phyloP scores from a whole-genome alignment of 2,797 vertebrate species.

The Microctenopoma steveboyesi region DNA sequence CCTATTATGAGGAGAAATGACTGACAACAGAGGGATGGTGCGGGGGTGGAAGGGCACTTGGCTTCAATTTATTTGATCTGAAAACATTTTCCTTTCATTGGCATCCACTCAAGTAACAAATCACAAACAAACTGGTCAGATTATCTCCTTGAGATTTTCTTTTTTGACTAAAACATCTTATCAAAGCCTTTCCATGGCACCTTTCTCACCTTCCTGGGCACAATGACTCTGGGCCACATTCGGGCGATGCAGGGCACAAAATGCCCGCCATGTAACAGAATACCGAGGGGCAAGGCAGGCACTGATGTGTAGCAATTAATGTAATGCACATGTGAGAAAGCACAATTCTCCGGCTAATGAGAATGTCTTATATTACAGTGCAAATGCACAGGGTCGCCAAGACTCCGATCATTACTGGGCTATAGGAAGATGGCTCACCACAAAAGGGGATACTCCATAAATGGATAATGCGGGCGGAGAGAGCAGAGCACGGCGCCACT shows the following conservation, averaged over 20 bases:
- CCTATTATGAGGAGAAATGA: slow-evolving; percentile 96
- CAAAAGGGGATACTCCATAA: slow-evolving; percentile 80
- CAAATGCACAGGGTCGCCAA: slow-evolving; percentile 77
- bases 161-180: slow-evolving; percentile 47
- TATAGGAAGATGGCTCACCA: slow-evolving; percentile 76
- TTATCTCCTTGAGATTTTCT: slow-evolving; percentile 55
- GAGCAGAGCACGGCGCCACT: slow-evolving; percentile 75
- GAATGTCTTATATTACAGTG: slow-evolving; percentile 80
- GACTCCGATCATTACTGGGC: slow-evolving; percentile 76
- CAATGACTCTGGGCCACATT: slow-evolving; percentile 43
- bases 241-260: slow-evolving; percentile 51
- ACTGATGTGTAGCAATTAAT: slow-evolving; percentile 82
- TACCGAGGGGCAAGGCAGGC: slow-evolving; percentile 66
- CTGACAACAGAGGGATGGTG: slow-evolving; percentile 89
- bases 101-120: slow-evolving; percentile 69
- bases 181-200: slow-evolving; percentile 38
- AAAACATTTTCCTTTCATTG: slow-evolving; percentile 73
- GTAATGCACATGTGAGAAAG: slow-evolving; percentile 81
- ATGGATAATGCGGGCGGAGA: slow-evolving; percentile 76
- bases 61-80: slow-evolving; percentile 82
- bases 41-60: slow-evolving; percentile 77
- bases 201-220: slow-evolving; percentile 54
- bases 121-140: slow-evolving; percentile 70
- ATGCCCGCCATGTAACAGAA: slow-evolving; percentile 71
- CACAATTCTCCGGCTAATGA: slow-evolving; percentile 75